Evolutionary conservation across 2,797 vertebrate genomes (phyloP).

Genomic region (Chaetophractus vellerosus): DNA sequence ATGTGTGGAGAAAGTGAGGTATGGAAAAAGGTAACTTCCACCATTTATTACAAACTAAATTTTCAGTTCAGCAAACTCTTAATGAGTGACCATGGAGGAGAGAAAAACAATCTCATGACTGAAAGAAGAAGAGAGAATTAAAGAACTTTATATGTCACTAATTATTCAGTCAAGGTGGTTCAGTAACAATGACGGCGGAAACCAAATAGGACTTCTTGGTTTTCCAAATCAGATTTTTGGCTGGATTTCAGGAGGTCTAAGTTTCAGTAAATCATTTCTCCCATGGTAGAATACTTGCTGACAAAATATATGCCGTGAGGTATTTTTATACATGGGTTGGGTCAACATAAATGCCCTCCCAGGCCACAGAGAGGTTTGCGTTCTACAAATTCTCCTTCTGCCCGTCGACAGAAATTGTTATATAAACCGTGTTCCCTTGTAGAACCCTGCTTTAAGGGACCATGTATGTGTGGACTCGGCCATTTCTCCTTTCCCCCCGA

Average conservation of each 20-base stretch:
- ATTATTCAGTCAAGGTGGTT: constrained; percentile 51
- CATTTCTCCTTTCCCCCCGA: not conserved
- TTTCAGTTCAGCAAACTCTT: constrained; percentile 52
- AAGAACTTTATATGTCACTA: constrained; percentile 67
- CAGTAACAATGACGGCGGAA: constrained; percentile 49
- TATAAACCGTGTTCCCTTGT: not conserved
- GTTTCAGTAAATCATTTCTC: constrained; percentile 82
- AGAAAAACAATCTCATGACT: constrained; percentile 34
- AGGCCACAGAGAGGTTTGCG: not conserved
- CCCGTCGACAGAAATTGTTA: no score
- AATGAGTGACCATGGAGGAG: not conserved
- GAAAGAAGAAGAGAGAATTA: constrained; percentile 44
- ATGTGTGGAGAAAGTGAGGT: not conserved
- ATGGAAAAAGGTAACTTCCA: not conserved
- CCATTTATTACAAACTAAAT: not conserved
- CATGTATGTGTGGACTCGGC: fast-evolving
- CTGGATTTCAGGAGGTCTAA: constrained; percentile 79
- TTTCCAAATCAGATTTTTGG: constrained; percentile 81
- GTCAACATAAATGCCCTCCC: constrained; percentile 60
- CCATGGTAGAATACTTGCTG: constrained; percentile 61
- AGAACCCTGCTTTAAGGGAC: not conserved
- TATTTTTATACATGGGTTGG: constrained; percentile 37
- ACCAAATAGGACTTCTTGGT: constrained; percentile 76
- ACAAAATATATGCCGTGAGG: constrained; percentile 50
- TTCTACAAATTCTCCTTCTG: not conserved